These are phyloP conservation scores for Cantharis nigra DNA, from an alignment of 2,888 invertebrate species.

Conservation along the genomic window DNA sequence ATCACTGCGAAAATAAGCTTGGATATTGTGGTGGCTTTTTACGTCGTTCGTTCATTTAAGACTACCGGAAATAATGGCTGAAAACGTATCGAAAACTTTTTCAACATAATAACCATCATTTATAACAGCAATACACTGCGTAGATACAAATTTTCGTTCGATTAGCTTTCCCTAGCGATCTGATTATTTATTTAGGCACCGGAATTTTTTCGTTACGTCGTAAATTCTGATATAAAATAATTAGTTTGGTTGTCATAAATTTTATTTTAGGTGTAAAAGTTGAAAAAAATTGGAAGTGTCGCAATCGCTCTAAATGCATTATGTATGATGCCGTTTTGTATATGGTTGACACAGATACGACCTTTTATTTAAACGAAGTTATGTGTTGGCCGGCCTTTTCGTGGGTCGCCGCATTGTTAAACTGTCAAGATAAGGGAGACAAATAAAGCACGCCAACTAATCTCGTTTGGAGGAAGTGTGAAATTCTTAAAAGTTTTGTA, in stretches of 20 bases:
- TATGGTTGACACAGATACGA: background rate
- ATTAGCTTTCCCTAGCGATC: background rate
- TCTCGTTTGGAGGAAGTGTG: background rate
- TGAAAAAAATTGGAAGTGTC: background rate
- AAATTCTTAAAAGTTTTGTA: background rate
- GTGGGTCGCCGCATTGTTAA: background rate
- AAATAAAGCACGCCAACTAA: background rate
- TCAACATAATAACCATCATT: background rate
- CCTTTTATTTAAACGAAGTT: background rate
- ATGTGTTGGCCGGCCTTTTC: background rate
- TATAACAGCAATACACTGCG: background rate
- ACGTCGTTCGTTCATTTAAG: background rate
- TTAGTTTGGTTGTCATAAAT: background rate
- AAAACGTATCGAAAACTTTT: background rate
- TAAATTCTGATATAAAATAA: background rate
- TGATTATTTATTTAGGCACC: background rate
- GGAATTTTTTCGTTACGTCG: background rate
- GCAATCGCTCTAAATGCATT: background rate
- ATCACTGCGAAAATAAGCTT: background rate
- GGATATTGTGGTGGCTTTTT: background rate
- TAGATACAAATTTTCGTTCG: background rate
- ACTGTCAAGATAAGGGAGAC: background rate
- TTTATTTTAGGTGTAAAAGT: background rate
- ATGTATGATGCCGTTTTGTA: background rate
- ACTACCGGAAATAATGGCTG: slow-evolving; percentile 1